Percentiles rank a stretch among this genome's conserved stretches.
These are phyloP conservation scores for Caenorhabditis sp. DNA, from an alignment of 2,888 invertebrate species.

Conservation along the genomic window DNA sequence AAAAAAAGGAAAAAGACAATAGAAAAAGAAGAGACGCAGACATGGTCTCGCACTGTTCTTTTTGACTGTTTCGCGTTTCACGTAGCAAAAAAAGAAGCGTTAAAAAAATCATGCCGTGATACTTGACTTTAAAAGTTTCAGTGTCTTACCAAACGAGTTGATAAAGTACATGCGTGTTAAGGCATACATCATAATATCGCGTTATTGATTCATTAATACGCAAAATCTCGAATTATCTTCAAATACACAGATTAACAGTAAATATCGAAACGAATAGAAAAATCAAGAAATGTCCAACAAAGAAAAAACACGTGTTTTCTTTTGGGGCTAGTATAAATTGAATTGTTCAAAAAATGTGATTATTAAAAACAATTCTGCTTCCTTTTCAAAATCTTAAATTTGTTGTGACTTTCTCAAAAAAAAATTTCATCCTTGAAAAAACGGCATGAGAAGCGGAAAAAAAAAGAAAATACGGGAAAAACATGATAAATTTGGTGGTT, in stretches of 20 bases:
- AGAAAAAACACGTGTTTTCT: no score
- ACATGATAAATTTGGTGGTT: slow-evolving; percentile 1
- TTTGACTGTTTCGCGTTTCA: no score
- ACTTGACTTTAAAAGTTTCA: no score
- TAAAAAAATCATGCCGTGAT: no score
- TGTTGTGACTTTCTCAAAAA: neutral
- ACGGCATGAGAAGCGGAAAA: neutral
- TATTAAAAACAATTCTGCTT: neutral
- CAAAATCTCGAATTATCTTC: neutral
- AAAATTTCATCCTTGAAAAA: neutral
- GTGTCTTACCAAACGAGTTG: slow-evolving; percentile 45
- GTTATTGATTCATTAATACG: neutral
- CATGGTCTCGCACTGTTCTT: no score
- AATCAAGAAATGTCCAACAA: neutral
- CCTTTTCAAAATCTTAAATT: neutral
- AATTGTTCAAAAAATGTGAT: no score
- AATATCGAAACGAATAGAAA: neutral
- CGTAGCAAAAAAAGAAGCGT: no score
- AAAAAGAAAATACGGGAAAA: neutral
- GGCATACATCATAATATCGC: slow-evolving; percentile 27
- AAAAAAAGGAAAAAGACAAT: no score
- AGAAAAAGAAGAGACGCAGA: no score
- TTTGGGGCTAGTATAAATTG: no score
- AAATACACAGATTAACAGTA: neutral
- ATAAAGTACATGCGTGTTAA: slow-evolving; percentile 45